Base-by-base conservation (phyloP, 2,888 invertebrate genomes). In the Drosophila multiciliata region DNA sequence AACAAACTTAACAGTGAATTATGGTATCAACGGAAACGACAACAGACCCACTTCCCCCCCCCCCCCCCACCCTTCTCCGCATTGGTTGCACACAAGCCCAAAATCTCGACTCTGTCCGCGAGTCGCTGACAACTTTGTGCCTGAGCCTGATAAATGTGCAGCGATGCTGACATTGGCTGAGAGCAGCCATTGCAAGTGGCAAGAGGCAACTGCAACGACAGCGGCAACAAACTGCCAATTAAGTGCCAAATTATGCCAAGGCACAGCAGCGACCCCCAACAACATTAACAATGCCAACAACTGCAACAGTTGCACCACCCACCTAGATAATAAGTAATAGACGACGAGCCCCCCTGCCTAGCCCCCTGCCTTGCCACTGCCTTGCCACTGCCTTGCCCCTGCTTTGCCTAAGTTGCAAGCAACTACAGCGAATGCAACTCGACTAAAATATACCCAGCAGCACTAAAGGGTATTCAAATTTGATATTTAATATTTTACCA, bases 241-340 rank as follows among this genome's bases (percentile, higher is more conserved):
- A 85, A 85, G 77, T 89, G 84, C 87, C 87, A 84, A 83, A 84
- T 84, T 84, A 84, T 87, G 84, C 76, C 82, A 85, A 50, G 49
- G 62, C 78, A 68, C 33, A 55, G 33, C 60, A 67, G 8, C 49
- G 45, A 6, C 48, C 49, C 49, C 9, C 48, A 45, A 42, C 70
- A 65, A 42, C 20, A 64, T 17, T 15, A 68, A 42, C 33, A 48
- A 53, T 48, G 55, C 17, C 36, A 64, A 40, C 72, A 72, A 74
- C 68, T 65, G 45, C 52, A n/a, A 53, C n/a, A 57, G 36, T 38
- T 38, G 45, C 45, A 45, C 15, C 45, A 15, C 3, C 26, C 32
- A 65, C n/a, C 49, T 32, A 29, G 29, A 29, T 29, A 29, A 29
- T 29, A 29, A 29, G 29, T 29, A 29, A 6, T 29, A 29, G 29